These are phyloP conservation scores for Zophobas atratus DNA, from an alignment of 1,140 invertebrate genomes.

Conservation along the genomic window DNA sequence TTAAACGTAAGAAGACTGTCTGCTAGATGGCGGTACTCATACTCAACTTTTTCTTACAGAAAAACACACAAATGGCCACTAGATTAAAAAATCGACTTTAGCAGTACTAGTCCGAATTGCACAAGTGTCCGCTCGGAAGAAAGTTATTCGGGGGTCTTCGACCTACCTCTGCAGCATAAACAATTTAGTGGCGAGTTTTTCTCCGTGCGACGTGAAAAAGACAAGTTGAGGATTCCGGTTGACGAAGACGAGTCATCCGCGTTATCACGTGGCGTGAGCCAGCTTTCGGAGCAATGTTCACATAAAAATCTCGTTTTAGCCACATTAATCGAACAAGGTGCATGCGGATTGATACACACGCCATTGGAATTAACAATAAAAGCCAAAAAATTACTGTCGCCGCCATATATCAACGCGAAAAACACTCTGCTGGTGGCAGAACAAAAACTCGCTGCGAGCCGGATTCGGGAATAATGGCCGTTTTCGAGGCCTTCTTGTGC, in stretches of 20 bases:
- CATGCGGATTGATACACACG: conserved; percentile 54
- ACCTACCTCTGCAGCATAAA: conserved; percentile 46
- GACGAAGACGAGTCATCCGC: conserved; percentile 46
- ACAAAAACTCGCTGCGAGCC: too few species aligned
- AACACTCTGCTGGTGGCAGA: background rate
- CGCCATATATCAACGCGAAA: background rate
- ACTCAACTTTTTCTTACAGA: too few species aligned
- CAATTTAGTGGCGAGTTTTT: conserved; percentile 55
- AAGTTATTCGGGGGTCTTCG: conserved; percentile 41
- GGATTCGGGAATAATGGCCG: too few species aligned
- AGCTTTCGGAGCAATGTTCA: conserved; percentile 58
- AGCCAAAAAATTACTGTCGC: conserved; percentile 40
- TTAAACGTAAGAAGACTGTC: too few species aligned
- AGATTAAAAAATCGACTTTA: too few species aligned
- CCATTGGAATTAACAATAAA: conserved; percentile 50
- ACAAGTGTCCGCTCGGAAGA: too few species aligned
- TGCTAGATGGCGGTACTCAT: too few species aligned
- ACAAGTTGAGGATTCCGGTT: conserved; percentile 49
- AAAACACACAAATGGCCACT: too few species aligned
- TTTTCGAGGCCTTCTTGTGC: too few species aligned
- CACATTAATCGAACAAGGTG: conserved; percentile 53
- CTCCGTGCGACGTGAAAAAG: conserved; percentile 35
- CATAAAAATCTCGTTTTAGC: conserved; percentile 58
- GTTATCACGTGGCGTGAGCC: conserved; percentile 54
- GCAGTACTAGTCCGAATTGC: too few species aligned